These are phyloP conservation scores for Chaunax sp. DNA, from an alignment of 2,797 vertebrate genomes.

Conservation along the genomic window DNA sequence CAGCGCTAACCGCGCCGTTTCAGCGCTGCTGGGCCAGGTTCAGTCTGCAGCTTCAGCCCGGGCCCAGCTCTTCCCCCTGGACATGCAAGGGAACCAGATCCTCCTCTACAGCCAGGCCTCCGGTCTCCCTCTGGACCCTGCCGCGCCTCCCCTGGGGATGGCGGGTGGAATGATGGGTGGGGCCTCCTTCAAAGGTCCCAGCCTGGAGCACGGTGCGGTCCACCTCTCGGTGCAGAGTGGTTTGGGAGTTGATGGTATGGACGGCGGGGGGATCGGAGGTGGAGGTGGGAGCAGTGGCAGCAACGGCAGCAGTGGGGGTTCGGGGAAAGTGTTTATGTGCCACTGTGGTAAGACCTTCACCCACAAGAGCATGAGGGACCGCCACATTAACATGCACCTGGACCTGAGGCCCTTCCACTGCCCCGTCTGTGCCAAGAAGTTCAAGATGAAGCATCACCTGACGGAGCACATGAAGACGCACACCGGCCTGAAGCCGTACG, in stretches of 20 bases:
- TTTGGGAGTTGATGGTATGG: slow-evolving; percentile 67
- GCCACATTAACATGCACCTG: slow-evolving; percentile 97
- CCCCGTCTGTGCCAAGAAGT: slow-evolving; percentile 92
- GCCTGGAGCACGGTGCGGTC: slow-evolving; percentile 86
- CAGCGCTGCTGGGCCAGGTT: slow-evolving; percentile 78
- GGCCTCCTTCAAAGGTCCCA: slow-evolving; percentile 70
- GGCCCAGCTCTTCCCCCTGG: slow-evolving; percentile 88
- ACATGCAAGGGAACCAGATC: slow-evolving; percentile 92
- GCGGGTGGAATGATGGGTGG: slow-evolving; percentile 67
- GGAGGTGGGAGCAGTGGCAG: slow-evolving; percentile 39
- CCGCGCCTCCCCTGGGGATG: slow-evolving; percentile 61
- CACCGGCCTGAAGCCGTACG: slow-evolving; percentile 93
- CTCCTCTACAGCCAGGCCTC: slow-evolving; percentile 85
- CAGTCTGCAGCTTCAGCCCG: slow-evolving; percentile 71
- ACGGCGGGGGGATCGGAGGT: slow-evolving; percentile 45
- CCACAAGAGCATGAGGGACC: slow-evolving; percentile 94
- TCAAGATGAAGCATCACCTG: slow-evolving; percentile 98
- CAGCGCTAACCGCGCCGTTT: slow-evolving; percentile 67
- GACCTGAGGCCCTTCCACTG: slow-evolving; percentile 94
- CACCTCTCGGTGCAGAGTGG: slow-evolving; percentile 72
- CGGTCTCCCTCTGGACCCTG: slow-evolving; percentile 66
- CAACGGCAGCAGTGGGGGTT: slow-evolving; percentile 35
- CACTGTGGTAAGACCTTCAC: slow-evolving; percentile 96
- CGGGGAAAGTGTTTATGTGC: slow-evolving; percentile 91
- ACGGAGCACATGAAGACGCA: slow-evolving; percentile 98